These are phyloP conservation scores for Hypolimnas misippus DNA, from an alignment of 2,888 invertebrate species.

Conservation along the genomic window DNA sequence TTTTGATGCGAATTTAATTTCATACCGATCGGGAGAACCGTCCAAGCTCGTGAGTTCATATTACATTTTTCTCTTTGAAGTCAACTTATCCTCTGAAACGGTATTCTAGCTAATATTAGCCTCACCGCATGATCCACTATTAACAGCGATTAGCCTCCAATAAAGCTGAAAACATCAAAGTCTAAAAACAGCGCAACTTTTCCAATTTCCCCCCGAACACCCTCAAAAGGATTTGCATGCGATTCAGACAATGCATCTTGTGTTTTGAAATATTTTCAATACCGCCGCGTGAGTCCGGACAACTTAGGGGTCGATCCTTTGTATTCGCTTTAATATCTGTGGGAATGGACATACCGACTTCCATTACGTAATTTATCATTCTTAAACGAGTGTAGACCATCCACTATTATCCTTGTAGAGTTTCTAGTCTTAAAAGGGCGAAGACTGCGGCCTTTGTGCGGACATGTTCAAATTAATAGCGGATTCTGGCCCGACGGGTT, in stretches of 20 bases:
- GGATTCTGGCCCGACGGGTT: constrained; percentile 68
- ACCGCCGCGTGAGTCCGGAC: constrained; percentile 76
- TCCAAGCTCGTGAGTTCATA: constrained; percentile 3
- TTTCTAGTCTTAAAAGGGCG: constrained; percentile 70
- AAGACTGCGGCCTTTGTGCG: constrained; percentile 68
- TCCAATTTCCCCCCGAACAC: constrained; percentile 76
- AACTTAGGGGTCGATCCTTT: constrained; percentile 71
- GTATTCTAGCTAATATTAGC: constrained; percentile 29
- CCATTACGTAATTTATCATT: constrained; percentile 83
- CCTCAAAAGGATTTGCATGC: constrained; percentile 80
- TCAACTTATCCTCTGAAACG: constrained; percentile 4
- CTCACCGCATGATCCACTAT: constrained; percentile 39
- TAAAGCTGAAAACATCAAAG: constrained; percentile 72
- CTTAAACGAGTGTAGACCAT: constrained; percentile 80
- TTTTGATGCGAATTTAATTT: constrained; percentile 1
- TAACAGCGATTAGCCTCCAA: constrained; percentile 53
- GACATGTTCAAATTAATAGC: constrained; percentile 65
- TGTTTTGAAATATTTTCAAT: constrained; percentile 80
- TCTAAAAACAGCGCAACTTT: constrained; percentile 66
- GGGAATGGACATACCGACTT: constrained; percentile 82
- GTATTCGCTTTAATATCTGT: constrained; percentile 81
- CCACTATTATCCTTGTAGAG: constrained; percentile 68
- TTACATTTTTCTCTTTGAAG: constrained; percentile 25
- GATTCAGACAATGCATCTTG: constrained; percentile 62
- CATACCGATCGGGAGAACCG: not conserved